A percentile compares a stretch with the other conserved stretches of the same genome.
Conservation (phyloP, 1,140 invertebrate species). For the Diorhabda carinulata region DNA sequence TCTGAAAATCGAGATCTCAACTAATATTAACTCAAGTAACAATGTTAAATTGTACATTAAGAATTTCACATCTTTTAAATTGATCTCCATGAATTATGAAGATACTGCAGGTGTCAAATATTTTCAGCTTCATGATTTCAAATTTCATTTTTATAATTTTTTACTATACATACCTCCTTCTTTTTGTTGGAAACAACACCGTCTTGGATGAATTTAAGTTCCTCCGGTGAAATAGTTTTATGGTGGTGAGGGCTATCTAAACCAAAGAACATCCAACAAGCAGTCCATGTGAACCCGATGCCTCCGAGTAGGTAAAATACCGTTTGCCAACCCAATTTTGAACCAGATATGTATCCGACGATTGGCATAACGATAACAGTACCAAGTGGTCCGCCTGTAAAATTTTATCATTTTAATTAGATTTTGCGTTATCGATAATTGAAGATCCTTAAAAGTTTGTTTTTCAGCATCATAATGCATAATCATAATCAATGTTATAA, state of each 20-base stretch:
- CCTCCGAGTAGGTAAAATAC: constrained; percentile 72
- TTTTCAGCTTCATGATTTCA: too few relatives aligned
- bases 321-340: constrained; percentile 65
- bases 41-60: too few relatives aligned
- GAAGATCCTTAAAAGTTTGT: too few relatives aligned
- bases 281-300: constrained; percentile 57
- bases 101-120: too few relatives aligned
- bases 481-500: too few relatives aligned
- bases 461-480: too few relatives aligned
- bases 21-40: too few relatives aligned
- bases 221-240: constrained; percentile 72
- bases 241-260: constrained; percentile 69
- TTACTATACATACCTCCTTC: constrained; percentile 41
- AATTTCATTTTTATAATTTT: too few relatives aligned
- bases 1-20: too few relatives aligned
- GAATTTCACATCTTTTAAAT: too few relatives aligned
- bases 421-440: too few relatives aligned
- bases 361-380: constrained; percentile 66
- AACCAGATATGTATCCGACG: constrained; percentile 60
- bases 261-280: constrained; percentile 59
- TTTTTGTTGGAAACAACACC: constrained; percentile 69
- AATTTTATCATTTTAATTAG: background rate
- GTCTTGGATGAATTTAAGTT: constrained; percentile 81
- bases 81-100: too few relatives aligned
- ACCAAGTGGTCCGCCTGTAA: constrained; percentile 46